Base-by-base conservation (phyloP, 1,140 invertebrate species). In the Calliphora vicina region DNA sequence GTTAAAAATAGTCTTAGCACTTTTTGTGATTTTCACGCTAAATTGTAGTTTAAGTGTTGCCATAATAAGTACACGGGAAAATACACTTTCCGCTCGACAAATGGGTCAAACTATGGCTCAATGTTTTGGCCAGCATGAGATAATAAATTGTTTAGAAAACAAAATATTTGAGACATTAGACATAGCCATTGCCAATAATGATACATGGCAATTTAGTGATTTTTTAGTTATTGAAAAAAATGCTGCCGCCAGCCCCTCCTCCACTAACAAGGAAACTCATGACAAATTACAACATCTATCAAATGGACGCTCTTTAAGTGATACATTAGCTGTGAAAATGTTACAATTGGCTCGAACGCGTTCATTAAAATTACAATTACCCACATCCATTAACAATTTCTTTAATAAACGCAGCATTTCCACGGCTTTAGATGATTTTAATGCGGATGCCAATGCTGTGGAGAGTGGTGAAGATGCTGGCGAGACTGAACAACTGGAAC, bases 161-260 rank as follows among this genome's bases (percentile, higher is more conserved):
- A 87, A 92, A 25, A 91, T 92, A 0, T 85, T 94, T n/a, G 90
- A 92, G 2, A 87, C 92, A 3, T 84, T 94, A 17, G 92, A 94
- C 67, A 85, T 89, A 1, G 93, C 93, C 1, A 90, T 93, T 6
- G 87, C 90, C 50, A 92, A 93, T 84, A 93, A 94, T 76, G 91
- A 91, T 42, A 92, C 93, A 20, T 93, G 93, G 86, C 89, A 90
- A 20, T 86, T 93, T 50, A 92, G 91, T 84, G 93, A 93, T 78
- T 93, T 88, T 27, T 85, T 94, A n/a, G 91, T 91, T 6, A 91
- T 94, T 42, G 93, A 91, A 4, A 91, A 86, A 57, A 82, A 26
- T 45, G 26, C 72, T 50, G 57, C 81, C 29, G n/a, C 45, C 9
- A 9, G 6, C 35, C 17, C 71, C 67, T 3, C 8, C 2, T 2